phyloP scores from a whole-genome alignment of 2,797 vertebrate genomes.

The Enteromius thamalakanensis region DNA sequence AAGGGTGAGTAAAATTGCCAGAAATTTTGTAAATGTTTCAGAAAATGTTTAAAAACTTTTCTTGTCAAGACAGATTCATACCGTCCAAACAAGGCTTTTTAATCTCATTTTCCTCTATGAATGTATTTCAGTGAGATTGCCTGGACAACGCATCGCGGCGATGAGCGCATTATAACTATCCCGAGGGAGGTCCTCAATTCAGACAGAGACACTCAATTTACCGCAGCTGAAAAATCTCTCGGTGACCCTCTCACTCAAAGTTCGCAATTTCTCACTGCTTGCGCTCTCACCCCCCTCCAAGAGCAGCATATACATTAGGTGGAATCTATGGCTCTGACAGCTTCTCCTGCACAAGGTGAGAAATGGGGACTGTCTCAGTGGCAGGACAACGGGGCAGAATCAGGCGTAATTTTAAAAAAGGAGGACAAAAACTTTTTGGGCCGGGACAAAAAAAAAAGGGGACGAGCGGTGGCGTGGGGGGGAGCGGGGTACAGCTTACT shows the following conservation, averaged over 20 bases:
- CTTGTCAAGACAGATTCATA: constrained; percentile 15
- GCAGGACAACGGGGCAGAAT: constrained; percentile 53
- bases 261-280: constrained; percentile 43
- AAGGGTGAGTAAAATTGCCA: neutral
- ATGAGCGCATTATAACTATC: constrained; percentile 43
- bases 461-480: constrained; percentile 54
- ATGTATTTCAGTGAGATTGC: constrained; percentile 49
- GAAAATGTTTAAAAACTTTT: neutral
- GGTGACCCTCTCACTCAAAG: constrained; percentile 46
- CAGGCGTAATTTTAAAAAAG: constrained; percentile 57
- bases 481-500: constrained; percentile 69
- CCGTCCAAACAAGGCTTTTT: constrained; percentile 35
- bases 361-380: constrained; percentile 38
- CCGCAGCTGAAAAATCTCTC: constrained; percentile 48
- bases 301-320: constrained; percentile 36
- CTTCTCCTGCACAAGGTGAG: constrained; percentile 50
- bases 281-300: constrained; percentile 19
- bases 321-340: constrained; percentile 53
- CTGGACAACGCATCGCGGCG: constrained; percentile 33
- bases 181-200: constrained; percentile 47
- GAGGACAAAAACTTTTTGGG: constrained; percentile 59
- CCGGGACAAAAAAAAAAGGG: constrained; percentile 70
- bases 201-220: constrained; percentile 50
- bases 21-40: neutral
- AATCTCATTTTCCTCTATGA: constrained; percentile 43